Base-by-base conservation (phyloP, 2,113 vertebrate genomes). In the Thermophis baileyi region DNA sequence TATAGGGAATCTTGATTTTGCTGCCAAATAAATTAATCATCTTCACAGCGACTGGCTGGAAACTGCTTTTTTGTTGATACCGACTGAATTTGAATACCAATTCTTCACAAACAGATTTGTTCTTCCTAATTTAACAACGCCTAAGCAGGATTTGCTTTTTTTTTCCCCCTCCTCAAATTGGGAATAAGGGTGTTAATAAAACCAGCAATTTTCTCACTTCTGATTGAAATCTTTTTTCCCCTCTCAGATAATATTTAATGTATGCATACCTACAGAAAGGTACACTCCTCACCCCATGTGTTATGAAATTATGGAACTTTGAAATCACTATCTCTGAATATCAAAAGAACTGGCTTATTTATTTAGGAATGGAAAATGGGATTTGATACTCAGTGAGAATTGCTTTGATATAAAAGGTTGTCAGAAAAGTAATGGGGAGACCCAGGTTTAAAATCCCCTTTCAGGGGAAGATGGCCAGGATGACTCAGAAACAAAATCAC, bases 11-110 rank as follows among this genome's bases (percentile, higher is more conserved):
- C 20, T 63, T 89, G 50, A 24, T 57, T 92, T 85, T 89, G 25
- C 81, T 89, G 35, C 50, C 91, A 92, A 85, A 54, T 27, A 89
- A 92, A 92, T 92, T 69, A 51, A 92, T 89, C 40, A 92, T 85
- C 87, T 89, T 89, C 49, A 85, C 25, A 57, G 63, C 46, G 55
- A 89, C 27, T 53, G 54, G 50, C 50, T 55, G 18, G 87, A 92
- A 89, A 27, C 51, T 89, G 51, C 20, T 92, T 55, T 85, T 92
- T 51, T 49, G 63, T 89, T 85, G 18, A 92, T 57, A 89, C 25
- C 49, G 6, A 85, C 63, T 47, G 57, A 89, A 92, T 89, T 89
- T 89, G 85, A 89, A 92, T 92, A 85, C 40, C 60, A 89, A 46
- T 46, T 92, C 18, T 85, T 85, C 88, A 81, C 35, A 89, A 49